phyloP scores from a whole-genome alignment of 64 coral and sea anemone genomes.

The Dendronephthya gigantea region DNA sequence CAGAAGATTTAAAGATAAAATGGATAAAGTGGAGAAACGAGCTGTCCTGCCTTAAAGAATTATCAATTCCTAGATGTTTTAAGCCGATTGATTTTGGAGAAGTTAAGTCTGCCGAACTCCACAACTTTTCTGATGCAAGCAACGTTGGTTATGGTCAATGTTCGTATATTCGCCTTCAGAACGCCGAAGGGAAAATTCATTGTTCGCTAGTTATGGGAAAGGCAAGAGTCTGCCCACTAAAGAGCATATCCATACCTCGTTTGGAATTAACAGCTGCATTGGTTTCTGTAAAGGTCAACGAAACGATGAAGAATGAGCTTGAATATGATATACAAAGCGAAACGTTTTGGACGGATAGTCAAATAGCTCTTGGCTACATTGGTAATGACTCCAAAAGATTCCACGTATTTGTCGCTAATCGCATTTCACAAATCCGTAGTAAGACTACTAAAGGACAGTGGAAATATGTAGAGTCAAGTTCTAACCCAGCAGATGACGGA shows the following conservation, averaged over 20 bases:
- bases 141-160: constrained; percentile 9
- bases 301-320: background rate
- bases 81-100: constrained; percentile 6
- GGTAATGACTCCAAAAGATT: background rate
- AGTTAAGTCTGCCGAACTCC: background rate
- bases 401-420: background rate
- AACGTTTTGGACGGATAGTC: constrained; percentile 3
- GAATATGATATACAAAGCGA: background rate
- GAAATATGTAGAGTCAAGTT: constrained; percentile 17
- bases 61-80: constrained; percentile 2
- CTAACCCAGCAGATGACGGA: constrained; percentile 23
- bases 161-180: background rate
- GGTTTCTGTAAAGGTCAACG: background rate
- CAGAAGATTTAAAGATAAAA: background rate
- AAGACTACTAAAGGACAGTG: background rate
- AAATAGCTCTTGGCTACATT: constrained; percentile 15
- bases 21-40: constrained; percentile 13
- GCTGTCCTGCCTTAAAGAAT: background rate
- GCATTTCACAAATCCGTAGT: background rate
- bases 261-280: constrained; percentile 2
- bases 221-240: background rate
- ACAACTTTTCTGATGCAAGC: constrained; percentile 29
- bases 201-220: constrained; percentile 25
- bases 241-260: constrained; percentile 6
- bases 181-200: background rate